A percentile compares a stretch with the other conserved stretches of the same genome.
Conservation (phyloP, 2,113 vertebrate genomes). For the Corythornis vintsioides region DNA sequence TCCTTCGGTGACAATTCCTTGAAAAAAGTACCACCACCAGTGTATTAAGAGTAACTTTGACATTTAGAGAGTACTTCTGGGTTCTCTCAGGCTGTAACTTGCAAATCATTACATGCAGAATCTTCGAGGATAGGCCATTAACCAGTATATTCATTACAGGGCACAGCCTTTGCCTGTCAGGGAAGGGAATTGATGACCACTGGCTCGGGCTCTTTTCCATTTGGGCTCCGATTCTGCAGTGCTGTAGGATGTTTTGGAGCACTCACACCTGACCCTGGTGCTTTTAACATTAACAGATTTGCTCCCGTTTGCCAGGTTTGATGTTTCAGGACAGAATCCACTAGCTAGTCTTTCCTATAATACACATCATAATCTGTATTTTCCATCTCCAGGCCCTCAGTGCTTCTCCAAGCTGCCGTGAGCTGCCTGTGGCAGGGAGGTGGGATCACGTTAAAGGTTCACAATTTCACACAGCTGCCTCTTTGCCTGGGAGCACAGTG, state of each 20-base stretch:
- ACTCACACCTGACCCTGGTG: background rate
- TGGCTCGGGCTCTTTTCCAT: background rate
- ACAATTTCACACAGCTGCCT: slow-evolving; percentile 53
- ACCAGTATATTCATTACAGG: slow-evolving; percentile 2
- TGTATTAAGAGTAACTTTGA: slow-evolving; percentile 51
- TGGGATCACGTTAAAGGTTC: slow-evolving; percentile 57
- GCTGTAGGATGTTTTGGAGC: background rate
- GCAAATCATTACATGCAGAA: slow-evolving; percentile 30
- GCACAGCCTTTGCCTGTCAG: background rate
- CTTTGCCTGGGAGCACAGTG: background rate
- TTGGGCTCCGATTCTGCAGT: background rate
- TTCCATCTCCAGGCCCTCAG: slow-evolving; percentile 27
- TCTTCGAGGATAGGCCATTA: background rate
- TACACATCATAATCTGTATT: background rate
- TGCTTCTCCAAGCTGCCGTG: background rate
- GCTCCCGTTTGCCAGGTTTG: background rate
- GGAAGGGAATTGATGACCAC: slow-evolving; percentile 19
- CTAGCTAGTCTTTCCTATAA: background rate
- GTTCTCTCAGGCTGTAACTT: slow-evolving; percentile 51
- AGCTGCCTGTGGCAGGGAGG: slow-evolving; percentile 10
- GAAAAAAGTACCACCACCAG: slow-evolving; percentile 44
- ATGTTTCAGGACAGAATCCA: background rate
- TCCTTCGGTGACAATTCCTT: slow-evolving; percentile 54
- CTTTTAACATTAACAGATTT: background rate
- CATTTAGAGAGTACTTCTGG: slow-evolving; percentile 47